Evolutionary conservation across 2,888 invertebrate species (phyloP).

Genomic region (Dicycla oo): DNA sequence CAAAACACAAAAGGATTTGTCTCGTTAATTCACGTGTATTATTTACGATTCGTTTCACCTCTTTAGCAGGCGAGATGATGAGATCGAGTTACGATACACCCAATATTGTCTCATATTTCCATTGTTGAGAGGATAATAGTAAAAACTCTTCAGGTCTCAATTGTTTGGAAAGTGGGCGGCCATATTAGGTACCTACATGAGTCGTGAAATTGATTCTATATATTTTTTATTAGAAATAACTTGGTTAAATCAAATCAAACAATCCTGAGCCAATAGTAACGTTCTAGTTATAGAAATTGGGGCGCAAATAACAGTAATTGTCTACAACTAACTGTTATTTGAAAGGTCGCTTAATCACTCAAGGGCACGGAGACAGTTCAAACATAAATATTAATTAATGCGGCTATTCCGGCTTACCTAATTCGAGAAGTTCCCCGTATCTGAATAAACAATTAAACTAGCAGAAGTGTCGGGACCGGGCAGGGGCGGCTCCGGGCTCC

Average conservation of each 20-base stretch:
- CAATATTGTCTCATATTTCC: conserved; percentile 87
- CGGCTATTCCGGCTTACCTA: conserved; percentile 86
- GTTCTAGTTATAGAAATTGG: conserved; percentile 72
- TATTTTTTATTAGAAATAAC: conserved; percentile 36
- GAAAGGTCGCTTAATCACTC: conserved; percentile 87
- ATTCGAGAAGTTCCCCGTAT: conserved; percentile 87
- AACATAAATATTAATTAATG: conserved; percentile 90
- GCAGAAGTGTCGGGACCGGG: conserved; percentile 73
- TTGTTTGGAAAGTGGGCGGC: conserved; percentile 54
- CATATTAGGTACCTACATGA: conserved; percentile 23
- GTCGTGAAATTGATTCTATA: conserved; percentile 21
- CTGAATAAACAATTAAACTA: conserved; percentile 88
- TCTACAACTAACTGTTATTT: conserved; percentile 84
- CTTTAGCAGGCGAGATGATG: conserved; percentile 81
- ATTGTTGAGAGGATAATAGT: conserved; percentile 79
- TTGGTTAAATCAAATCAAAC: conserved; percentile 67
- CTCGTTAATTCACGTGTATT: conserved; percentile 86
- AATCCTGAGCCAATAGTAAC: conserved; percentile 68
- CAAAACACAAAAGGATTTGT: conserved; percentile 81
- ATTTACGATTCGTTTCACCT: conserved; percentile 87
- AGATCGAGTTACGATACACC: conserved; percentile 86
- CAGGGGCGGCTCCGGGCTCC: conserved; percentile 59
- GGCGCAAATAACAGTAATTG: conserved; percentile 82
- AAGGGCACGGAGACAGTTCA: conserved; percentile 87
- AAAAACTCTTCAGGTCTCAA: conserved; percentile 69